Evolutionary conservation across 2,888 invertebrate genomes (phyloP).

Genomic region (Pegoplata infirma): DNA sequence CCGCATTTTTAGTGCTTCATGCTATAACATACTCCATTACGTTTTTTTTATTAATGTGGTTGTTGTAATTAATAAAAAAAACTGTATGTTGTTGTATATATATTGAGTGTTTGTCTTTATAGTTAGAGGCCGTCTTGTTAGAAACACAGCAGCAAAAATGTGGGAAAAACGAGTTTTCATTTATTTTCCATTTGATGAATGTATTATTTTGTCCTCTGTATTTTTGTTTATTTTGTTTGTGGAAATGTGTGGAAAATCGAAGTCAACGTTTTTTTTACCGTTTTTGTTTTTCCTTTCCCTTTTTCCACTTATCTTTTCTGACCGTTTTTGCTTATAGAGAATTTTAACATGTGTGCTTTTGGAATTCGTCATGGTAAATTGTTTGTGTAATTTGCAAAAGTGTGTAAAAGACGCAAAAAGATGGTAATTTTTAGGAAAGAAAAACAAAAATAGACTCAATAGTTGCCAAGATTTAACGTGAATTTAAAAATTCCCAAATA

Average conservation of each 20-base stretch:
- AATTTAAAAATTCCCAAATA: too few species aligned
- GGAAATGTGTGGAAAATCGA: conserved; percentile 16
- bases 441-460: not conserved
- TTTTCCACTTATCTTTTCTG: conserved; percentile 14
- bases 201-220: not conserved
- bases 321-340: not conserved
- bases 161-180: conserved; percentile 42
- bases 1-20: conserved; percentile 59
- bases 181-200: not conserved
- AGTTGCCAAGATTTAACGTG: not conserved
- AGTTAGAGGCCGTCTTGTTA: conserved; percentile 49
- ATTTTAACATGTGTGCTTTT: conserved; percentile 46
- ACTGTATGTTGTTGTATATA: not conserved
- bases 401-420: not conserved
- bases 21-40: conserved; percentile 6
- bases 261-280: conserved; percentile 7
- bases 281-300: conserved; percentile 33
- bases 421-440: not conserved
- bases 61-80: conserved; percentile 47
- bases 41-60: not conserved
- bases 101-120: conserved; percentile 8
- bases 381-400: conserved; percentile 6
- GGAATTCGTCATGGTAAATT: conserved; percentile 36
- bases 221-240: too few species aligned
- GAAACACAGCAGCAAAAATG: conserved; percentile 23